phyloP scores from a whole-genome alignment of 2,113 vertebrate genomes.

The Chaenogobius annularis region DNA sequence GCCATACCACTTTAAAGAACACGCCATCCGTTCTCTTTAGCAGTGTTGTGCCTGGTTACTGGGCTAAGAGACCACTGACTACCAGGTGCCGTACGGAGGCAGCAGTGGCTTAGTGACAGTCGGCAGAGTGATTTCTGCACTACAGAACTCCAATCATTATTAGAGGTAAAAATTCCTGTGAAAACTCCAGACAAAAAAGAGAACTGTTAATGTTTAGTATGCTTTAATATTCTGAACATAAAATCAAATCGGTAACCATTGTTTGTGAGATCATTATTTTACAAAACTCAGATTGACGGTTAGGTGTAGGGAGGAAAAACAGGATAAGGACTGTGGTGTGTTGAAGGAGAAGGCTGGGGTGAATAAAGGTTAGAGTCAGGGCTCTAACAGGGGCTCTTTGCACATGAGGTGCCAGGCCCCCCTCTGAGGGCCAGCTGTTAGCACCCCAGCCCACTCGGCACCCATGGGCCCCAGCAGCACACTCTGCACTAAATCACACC shows the following conservation, averaged over 20 bases:
- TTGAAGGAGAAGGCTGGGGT: neutral
- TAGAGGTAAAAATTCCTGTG: too few relatives aligned
- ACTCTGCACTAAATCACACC: conserved; percentile 10
- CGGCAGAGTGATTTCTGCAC: too few relatives aligned
- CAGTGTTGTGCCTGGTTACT: too few relatives aligned
- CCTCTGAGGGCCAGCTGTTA: conserved; percentile 51
- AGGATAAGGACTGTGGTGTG: neutral
- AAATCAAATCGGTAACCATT: neutral
- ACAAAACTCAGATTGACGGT: neutral
- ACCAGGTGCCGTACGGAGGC: too few relatives aligned
- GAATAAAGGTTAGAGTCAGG: conserved; percentile 64
- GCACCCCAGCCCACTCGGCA: conserved; percentile 44
- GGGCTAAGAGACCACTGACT: too few relatives aligned
- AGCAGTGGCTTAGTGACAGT: too few relatives aligned
- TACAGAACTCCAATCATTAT: too few relatives aligned
- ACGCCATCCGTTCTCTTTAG: too few relatives aligned
- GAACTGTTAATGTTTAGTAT: too few relatives aligned
- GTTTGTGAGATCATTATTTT: neutral
- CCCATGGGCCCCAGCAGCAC: conserved; percentile 8
- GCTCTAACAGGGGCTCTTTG: conserved; percentile 68
- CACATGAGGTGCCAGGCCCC: conserved; percentile 49
- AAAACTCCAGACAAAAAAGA: too few relatives aligned
- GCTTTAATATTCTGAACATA: neutral
- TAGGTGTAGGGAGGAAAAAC: neutral
- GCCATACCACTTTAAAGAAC: too few relatives aligned